Base-by-base conservation (phyloP, 2,888 invertebrate genomes). In the Acanthosoma haemorrhoidale region DNA sequence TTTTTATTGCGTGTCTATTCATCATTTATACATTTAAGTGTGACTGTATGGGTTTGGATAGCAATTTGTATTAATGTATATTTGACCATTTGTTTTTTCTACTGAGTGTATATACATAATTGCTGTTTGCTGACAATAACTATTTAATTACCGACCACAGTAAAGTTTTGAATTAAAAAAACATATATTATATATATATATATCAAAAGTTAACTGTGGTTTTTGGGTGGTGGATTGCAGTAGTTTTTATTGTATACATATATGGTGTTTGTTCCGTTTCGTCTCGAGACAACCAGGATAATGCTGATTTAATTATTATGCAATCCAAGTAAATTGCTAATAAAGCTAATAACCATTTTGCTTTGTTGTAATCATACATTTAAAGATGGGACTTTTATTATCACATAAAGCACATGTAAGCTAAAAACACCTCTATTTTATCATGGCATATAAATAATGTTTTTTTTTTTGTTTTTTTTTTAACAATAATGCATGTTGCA, bases 31-130 rank as follows among this genome's bases (percentile, higher is more conserved):
- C 70, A 70, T 70, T 68, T 38, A 68, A 71, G 71, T 73, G 73
- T 73, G 73, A 72, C 69, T 73, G 73, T 73, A 73, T 73, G 73
- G 73, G 73, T 70, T 73, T 73, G 73, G 71, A 71, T 73, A 73
- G 73, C 60, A 63, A 73, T 63, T 71, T 68, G 68, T 73, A 72
- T 72, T 73, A 68, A 73, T 73, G 73, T 73, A 73, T 70, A 72
- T 69, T 71, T 71, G 69, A 64, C 68, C 36, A 72, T 63, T 70
- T 71, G 68, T 61, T 73, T 69, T n/a, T 71, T 70, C 68, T 73
- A 72, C 69, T 72, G 73, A 72, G 73, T 73, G 73, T 73, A 73
- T 72, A 72, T 72, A 73, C 57, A 70, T 71, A 70, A 72, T 61
- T 69, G 70, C 73, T 69, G 73, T 71, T 69, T 71, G 71, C 70